Base-by-base conservation (phyloP, 2,888 invertebrate species). In the Dolichomitus sp. region DNA sequence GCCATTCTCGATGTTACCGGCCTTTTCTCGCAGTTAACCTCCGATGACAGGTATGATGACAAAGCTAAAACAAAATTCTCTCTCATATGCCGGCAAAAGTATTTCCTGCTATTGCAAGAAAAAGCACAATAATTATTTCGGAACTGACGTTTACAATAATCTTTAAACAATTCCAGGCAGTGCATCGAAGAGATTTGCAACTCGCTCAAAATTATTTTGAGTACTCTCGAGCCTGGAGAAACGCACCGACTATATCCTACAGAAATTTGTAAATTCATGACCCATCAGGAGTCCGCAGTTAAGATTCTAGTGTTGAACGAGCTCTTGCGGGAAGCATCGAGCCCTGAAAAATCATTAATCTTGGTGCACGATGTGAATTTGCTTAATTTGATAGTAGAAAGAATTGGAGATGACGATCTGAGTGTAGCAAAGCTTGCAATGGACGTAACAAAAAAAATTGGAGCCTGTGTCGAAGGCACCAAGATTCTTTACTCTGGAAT, bases 381-480 rank as follows among this genome's bases (percentile, higher is more conserved):
- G 19, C 94, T 96, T 85, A 94, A 94, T 2, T 94, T 94, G 33
- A 93, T 96, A 9, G 94, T 95, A 19, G 95, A 95, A 84, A 95
- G 95, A 91, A 94, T 97, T 1, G 94, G 94, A 4, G 96, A 96
- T 87, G 93, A 94, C 19, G 95, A 96, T 89, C 90, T 96, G 27
- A 94, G 94, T 2, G 95, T 97, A 12, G 96, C 96, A 0, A 95
- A 95, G 83, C 94, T 94, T 85, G 96, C 96, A 27, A 94, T 95
- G 75, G 90, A 94, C 11, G 94, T 96, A 65, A 94, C 97, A 52
- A 95, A 93, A 30, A 88, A 91, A 73, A 88, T 95, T 33, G 95
- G 95, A 66, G 88, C 89, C 52, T 90, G 92, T 90, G 72, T 93
- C 88, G 90, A 93, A 89, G 94, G 96, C 85, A 77, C 94, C 0